phyloP scores from a whole-genome alignment of 1,140 invertebrate genomes.

The Pygmarrhopalites habei region DNA sequence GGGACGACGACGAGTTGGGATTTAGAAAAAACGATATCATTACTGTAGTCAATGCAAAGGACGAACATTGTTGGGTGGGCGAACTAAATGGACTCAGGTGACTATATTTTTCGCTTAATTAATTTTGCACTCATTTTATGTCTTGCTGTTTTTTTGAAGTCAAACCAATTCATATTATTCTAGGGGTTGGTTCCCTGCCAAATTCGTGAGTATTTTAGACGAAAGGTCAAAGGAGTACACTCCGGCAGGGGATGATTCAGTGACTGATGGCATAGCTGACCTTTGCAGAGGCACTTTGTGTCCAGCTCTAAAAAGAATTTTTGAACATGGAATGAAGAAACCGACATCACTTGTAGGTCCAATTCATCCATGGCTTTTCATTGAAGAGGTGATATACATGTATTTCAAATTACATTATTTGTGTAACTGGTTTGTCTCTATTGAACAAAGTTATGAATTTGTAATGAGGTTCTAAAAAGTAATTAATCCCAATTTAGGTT shows the following conservation, averaged over 20 bases:
- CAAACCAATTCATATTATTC: no score
- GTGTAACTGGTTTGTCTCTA: no score
- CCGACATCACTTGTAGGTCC: slow-evolving; percentile 68
- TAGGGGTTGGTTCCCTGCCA: slow-evolving; percentile 94
- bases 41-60: slow-evolving; percentile 92
- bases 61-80: slow-evolving; percentile 99
- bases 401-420: no score
- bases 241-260: slow-evolving; percentile 91
- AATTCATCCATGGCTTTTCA: slow-evolving; percentile 98
- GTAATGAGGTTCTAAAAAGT: no score
- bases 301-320: slow-evolving; percentile 85
- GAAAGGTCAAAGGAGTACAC: slow-evolving; percentile 95
- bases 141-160: no score
- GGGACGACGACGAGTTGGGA: slow-evolving; percentile 96
- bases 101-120: no score
- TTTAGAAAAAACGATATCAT: slow-evolving; percentile 98
- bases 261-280: slow-evolving; percentile 92
- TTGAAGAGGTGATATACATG: slow-evolving; percentile 96
- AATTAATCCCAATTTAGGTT: no score
- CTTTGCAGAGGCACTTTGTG: slow-evolving; percentile 89
- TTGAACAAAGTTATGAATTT: no score
- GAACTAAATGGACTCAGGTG: slow-evolving; percentile 90
- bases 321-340: slow-evolving; percentile 92
- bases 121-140: neutral
- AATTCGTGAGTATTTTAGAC: slow-evolving; percentile 94